phyloP scores from a whole-genome alignment of 2,888 invertebrate genomes.

The Drosophila niveifrons region DNA sequence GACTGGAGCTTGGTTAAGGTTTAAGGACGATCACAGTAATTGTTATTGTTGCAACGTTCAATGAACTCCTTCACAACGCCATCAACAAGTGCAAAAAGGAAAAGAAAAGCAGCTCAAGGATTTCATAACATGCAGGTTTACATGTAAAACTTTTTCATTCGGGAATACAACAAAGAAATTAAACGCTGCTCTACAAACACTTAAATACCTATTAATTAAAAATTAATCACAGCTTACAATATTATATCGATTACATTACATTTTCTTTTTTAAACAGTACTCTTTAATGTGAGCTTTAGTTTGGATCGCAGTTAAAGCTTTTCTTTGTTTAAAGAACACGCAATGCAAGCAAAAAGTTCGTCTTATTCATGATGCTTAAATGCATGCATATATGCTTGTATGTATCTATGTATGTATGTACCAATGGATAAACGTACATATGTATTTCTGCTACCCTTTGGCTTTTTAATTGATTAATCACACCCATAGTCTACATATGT shows the following conservation, averaged over 20 bases:
- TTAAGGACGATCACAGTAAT: slow-evolving; percentile 56
- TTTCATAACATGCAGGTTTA: slow-evolving; percentile 31
- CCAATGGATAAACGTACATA: no score
- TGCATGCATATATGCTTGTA: background rate
- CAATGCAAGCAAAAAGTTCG: background rate
- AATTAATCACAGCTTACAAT: background rate
- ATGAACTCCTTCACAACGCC: slow-evolving; percentile 49
- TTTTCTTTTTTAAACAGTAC: background rate
- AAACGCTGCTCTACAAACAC: background rate
- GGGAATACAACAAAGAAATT: background rate
- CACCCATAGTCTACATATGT: no score
- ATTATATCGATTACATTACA: background rate
- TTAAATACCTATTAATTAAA: background rate
- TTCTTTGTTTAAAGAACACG: background rate
- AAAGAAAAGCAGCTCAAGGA: slow-evolving; percentile 28
- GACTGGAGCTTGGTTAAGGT: slow-evolving; percentile 30
- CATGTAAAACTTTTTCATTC: slow-evolving; percentile 4
- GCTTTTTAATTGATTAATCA: no score
- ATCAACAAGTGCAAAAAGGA: slow-evolving; percentile 55
- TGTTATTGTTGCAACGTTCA: slow-evolving; percentile 55
- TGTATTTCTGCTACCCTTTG: no score
- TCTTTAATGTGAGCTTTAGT: background rate
- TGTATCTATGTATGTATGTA: background rate
- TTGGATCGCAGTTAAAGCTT: background rate
- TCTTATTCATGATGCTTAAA: background rate